These are phyloP conservation scores for Stenoptilia bipunctidactyla DNA, from an alignment of 2,888 invertebrate species.

Conservation along the genomic window DNA sequence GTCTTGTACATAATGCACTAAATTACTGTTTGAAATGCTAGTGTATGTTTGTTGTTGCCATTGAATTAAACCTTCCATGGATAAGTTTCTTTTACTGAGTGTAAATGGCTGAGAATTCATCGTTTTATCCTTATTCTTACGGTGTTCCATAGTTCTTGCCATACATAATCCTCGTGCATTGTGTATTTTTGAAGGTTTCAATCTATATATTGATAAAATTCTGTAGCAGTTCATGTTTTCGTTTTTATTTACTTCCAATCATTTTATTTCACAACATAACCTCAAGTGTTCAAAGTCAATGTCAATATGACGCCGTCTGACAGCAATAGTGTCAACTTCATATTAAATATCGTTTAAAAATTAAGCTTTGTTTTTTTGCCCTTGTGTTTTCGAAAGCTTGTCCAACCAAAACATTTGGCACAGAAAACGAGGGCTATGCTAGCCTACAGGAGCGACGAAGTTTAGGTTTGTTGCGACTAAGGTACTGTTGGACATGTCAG, in stretches of 20 bases:
- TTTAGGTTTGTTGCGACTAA: too few species aligned
- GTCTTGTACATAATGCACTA: slow-evolving; percentile 77
- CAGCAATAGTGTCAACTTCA: too few species aligned
- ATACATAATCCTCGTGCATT: background rate
- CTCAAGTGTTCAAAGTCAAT: too few species aligned
- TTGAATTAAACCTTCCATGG: slow-evolving; percentile 50
- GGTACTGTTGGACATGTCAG: too few species aligned
- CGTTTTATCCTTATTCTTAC: background rate
- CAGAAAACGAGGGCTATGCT: too few species aligned
- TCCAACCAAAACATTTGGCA: too few species aligned
- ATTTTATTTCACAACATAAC: slow-evolving; percentile 7
- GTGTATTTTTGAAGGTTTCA: slow-evolving; percentile 7
- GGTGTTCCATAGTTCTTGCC: background rate
- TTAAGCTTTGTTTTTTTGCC: too few species aligned
- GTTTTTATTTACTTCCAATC: background rate
- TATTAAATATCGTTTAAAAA: too few species aligned
- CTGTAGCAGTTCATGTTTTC: slow-evolving; percentile 19
- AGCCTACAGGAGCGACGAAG: too few species aligned
- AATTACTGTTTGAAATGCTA: slow-evolving; percentile 76
- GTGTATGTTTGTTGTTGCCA: slow-evolving; percentile 60
- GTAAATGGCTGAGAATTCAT: background rate
- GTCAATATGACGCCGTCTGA: too few species aligned
- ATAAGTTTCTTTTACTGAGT: slow-evolving; percentile 27
- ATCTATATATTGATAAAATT: slow-evolving; percentile 9
- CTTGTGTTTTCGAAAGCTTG: too few species aligned